Percentiles rank a stretch among this genome's conserved stretches.
Conservation (phyloP, 1,140 invertebrate genomes). For the Saccostrea echinata region DNA sequence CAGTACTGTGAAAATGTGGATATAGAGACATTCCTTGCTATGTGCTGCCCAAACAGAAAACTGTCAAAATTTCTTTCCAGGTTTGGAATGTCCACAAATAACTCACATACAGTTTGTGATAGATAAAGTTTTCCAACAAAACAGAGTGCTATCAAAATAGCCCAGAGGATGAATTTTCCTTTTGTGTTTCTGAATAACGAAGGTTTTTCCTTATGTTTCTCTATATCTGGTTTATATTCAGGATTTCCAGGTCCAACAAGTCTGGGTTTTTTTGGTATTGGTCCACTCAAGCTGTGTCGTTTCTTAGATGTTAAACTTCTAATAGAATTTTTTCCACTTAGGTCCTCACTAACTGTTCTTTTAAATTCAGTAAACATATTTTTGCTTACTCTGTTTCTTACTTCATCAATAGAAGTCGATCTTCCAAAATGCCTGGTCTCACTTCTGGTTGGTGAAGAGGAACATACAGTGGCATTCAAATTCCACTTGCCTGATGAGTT, state of each 20-base stretch:
- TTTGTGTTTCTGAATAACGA: conserved; percentile 35
- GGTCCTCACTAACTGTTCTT: neutral
- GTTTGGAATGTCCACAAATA: conserved; percentile 53
- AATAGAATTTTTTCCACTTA: conserved; percentile 12
- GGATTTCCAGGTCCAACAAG: neutral
- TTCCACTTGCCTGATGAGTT: neutral
- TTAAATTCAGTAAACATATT: neutral
- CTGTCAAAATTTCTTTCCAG: conserved; percentile 65
- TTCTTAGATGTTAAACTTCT: conserved; percentile 15
- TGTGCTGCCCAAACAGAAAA: conserved; percentile 76
- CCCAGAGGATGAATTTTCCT: conserved; percentile 23
- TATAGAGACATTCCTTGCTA: conserved; percentile 67
- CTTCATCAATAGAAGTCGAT: conserved; percentile 3
- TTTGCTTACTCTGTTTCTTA: conserved; percentile 22
- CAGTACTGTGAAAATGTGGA: conserved; percentile 60
- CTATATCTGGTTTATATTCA: neutral
- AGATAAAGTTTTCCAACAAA: conserved; percentile 37
- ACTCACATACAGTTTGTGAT: conserved; percentile 29
- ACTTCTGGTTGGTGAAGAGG: conserved; percentile 35
- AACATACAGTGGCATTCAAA: conserved; percentile 31
- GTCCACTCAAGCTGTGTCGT: neutral
- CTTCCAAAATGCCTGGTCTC: neutral
- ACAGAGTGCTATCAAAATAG: conserved; percentile 33
- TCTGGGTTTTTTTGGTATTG: neutral
- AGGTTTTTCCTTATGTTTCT: conserved; percentile 3